Percentiles rank a stretch among this genome's conserved stretches.
These are phyloP conservation scores for Scaptomyza caliginosa DNA, from an alignment of 2,888 invertebrate genomes.

Conservation along the genomic window DNA sequence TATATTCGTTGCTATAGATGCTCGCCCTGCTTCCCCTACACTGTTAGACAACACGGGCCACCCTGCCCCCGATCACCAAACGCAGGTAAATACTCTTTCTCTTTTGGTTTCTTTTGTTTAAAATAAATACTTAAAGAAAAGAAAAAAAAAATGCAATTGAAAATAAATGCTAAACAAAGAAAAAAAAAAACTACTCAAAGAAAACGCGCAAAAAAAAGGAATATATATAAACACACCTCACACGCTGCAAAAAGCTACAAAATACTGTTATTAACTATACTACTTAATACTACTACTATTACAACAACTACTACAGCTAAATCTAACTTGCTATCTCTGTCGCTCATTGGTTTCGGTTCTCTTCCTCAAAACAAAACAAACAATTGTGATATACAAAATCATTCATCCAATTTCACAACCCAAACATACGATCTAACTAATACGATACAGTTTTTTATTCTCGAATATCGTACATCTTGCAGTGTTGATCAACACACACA, in stretches of 20 bases:
- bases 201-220: constrained; percentile 56
- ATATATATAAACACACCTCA: constrained; percentile 56
- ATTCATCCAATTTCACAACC: constrained; percentile 27
- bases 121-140: constrained; percentile 60
- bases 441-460: constrained; percentile 4
- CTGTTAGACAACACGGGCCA: constrained; percentile 94
- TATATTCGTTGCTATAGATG: constrained; percentile 97
- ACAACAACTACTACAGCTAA: constrained; percentile 57
- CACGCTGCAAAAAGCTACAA: constrained; percentile 48
- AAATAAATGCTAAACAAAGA: constrained; percentile 37
- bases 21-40: constrained; percentile 94
- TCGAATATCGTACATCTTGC: constrained; percentile 9
- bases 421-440: constrained; percentile 4
- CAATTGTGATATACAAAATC: constrained; percentile 42
- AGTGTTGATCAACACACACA: constrained; percentile 27
- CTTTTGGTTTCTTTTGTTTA: constrained; percentile 72
- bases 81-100: constrained; percentile 87
- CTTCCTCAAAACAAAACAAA: constrained; percentile 23
- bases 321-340: constrained; percentile 60
- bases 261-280: constrained; percentile 46
- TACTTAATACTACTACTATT: constrained; percentile 38
- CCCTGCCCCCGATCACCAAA: constrained; percentile 89
- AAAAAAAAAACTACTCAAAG: constrained; percentile 35
- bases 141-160: constrained; percentile 31
- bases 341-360: constrained; percentile 68